Evolutionary conservation across 2,888 invertebrate species (phyloP).

Genomic region (Nemapogon koenigi): DNA sequence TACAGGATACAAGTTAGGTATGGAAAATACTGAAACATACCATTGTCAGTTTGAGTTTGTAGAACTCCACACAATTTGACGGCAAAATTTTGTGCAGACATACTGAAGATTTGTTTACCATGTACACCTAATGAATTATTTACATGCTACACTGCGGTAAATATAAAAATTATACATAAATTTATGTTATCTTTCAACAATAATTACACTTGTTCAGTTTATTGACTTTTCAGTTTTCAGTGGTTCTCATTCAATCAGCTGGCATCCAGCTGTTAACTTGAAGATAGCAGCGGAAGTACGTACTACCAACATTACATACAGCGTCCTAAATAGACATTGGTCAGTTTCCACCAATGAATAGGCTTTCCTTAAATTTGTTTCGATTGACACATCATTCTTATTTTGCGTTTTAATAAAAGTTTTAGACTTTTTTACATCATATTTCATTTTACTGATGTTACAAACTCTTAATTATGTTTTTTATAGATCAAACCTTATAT

Average conservation of each 20-base stretch:
- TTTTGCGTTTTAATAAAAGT: too few relatives aligned
- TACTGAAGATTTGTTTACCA: slow-evolving; percentile 22
- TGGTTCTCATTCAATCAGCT: slow-evolving; percentile 56
- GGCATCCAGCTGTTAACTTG: slow-evolving; percentile 52
- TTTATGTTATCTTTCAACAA: neutral
- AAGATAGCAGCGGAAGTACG: too few relatives aligned
- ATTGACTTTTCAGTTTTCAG: slow-evolving; percentile 48
- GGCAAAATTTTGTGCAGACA: slow-evolving; percentile 61
- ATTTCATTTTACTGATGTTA: too few relatives aligned
- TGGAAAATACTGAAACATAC: slow-evolving; percentile 29
- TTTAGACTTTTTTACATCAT: too few relatives aligned
- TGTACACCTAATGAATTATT: neutral
- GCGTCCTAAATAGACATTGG: too few relatives aligned
- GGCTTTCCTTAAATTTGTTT: too few relatives aligned
- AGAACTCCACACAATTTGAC: slow-evolving; percentile 64
- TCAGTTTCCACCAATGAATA: slow-evolving; percentile 19
- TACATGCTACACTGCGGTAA: neutral
- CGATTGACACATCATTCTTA: too few relatives aligned
- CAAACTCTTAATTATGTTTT: too few relatives aligned
- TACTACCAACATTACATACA: slow-evolving; percentile 32
- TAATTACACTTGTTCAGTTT: slow-evolving; percentile 16
- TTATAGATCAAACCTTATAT: too few relatives aligned
- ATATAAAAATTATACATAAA: slow-evolving; percentile 1
- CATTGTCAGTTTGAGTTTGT: slow-evolving; percentile 50
- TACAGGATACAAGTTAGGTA: neutral